A percentile compares a stretch with the other conserved stretches of the same genome.
Evolutionary conservation across 2,888 invertebrate genomes (phyloP).

Genomic region (Cephalotes varians): DNA sequence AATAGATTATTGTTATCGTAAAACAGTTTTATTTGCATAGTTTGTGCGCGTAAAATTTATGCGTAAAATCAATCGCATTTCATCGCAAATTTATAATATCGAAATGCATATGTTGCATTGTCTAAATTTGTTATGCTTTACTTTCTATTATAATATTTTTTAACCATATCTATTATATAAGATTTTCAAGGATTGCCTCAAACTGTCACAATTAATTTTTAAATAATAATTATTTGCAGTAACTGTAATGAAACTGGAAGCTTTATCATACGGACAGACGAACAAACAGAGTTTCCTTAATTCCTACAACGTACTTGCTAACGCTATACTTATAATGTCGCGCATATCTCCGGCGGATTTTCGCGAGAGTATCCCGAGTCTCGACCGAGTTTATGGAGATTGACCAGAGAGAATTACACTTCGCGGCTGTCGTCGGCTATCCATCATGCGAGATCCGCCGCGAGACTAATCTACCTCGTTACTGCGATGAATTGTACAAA

Average conservation of each 20-base stretch:
- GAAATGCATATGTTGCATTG: not conserved
- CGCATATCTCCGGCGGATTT: conserved; percentile 49
- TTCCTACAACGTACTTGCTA: conserved; percentile 25
- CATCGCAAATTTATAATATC: not conserved
- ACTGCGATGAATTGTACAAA: conserved; percentile 51
- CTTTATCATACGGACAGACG: not conserved
- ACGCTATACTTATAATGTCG: conserved; percentile 36
- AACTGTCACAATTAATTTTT: not conserved
- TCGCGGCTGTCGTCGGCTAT: conserved; percentile 25
- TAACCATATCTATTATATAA: not conserved
- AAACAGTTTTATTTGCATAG: not conserved
- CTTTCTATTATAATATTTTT: not conserved
- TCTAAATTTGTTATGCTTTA: not conserved
- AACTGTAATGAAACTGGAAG: not conserved
- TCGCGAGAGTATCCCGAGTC: conserved; percentile 38
- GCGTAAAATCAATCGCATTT: not conserved
- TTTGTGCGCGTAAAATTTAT: not conserved
- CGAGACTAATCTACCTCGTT: conserved; percentile 58
- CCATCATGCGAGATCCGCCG: conserved; percentile 42
- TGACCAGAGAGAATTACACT: conserved; percentile 54
- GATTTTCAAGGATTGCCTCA: not conserved
- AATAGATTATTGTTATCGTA: not conserved
- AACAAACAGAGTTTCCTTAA: conserved; percentile 9
- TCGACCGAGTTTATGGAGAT: conserved; percentile 64
- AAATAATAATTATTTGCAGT: not conserved